Percentiles rank a stretch among this genome's conserved stretches.
Conservation (phyloP, 2,888 invertebrate species). For the Caenorhabditis becei region DNA sequence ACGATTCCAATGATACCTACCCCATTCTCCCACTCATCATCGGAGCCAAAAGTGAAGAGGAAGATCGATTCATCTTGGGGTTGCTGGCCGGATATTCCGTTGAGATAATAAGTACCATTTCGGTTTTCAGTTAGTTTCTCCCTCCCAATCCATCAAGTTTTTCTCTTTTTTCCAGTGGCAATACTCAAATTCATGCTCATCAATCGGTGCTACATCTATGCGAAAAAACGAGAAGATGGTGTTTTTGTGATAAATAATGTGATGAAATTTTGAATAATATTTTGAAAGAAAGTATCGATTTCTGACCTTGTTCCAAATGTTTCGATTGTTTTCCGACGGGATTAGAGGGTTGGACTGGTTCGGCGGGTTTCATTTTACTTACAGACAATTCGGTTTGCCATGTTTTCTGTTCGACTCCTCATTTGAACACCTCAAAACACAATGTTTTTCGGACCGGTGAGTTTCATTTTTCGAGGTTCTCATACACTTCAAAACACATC, state of each 20-base stretch:
- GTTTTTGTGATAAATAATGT: slow-evolving; percentile 9
- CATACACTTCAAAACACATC: not conserved
- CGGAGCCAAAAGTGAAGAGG: slow-evolving; percentile 30
- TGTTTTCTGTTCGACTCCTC: not conserved
- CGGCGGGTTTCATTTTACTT: not conserved
- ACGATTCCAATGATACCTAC: slow-evolving; percentile 48
- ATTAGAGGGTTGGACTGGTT: not conserved
- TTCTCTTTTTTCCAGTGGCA: slow-evolving; percentile 24
- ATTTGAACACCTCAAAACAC: not conserved
- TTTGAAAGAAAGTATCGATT: no score
- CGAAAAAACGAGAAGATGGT: slow-evolving; percentile 22
- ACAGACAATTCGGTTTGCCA: not conserved
- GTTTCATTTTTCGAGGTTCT: not conserved
- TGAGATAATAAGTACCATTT: slow-evolving; percentile 39
- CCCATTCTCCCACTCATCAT: slow-evolving; percentile 24
- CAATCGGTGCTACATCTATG: slow-evolving; percentile 42
- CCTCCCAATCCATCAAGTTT: not conserved
- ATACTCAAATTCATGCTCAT: slow-evolving; percentile 40
- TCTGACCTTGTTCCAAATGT: no score
- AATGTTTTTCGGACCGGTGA: not conserved
- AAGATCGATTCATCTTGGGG: slow-evolving; percentile 42
- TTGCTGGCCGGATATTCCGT: slow-evolving; percentile 46
- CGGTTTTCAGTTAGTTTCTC: slow-evolving; percentile 25
- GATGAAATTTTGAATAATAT: slow-evolving; percentile 11
- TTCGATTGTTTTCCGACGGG: no score